phyloP scores from a whole-genome alignment of 1,140 invertebrate species.

The Drosophila aff. region DNA sequence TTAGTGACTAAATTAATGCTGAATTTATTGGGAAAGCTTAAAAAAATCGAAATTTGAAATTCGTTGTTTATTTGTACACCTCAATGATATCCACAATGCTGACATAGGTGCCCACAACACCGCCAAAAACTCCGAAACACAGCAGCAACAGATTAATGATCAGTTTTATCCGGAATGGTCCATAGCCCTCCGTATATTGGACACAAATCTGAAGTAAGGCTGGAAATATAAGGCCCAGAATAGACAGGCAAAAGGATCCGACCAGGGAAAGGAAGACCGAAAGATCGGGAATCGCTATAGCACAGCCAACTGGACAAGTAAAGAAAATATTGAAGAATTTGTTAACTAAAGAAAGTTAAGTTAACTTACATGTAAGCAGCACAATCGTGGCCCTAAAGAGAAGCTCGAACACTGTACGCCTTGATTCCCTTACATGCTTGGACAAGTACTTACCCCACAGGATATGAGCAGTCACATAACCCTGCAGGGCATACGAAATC shows the following conservation, averaged over 20 bases:
- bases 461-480: slow-evolving; percentile 96
- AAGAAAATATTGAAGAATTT: neutral
- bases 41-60: slow-evolving; percentile 9
- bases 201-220: slow-evolving; percentile 89
- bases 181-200: slow-evolving; percentile 75
- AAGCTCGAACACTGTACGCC: slow-evolving; percentile 87
- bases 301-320: slow-evolving; percentile 88
- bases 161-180: slow-evolving; percentile 85
- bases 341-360: neutral
- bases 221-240: slow-evolving; percentile 96
- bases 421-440: slow-evolving; percentile 86
- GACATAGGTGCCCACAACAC: slow-evolving; percentile 90
- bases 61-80: slow-evolving; percentile 41
- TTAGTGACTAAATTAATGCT: slow-evolving; percentile 4
- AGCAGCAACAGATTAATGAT: slow-evolving; percentile 88
- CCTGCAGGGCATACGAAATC: slow-evolving; percentile 96
- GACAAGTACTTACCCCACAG: slow-evolving; percentile 92
- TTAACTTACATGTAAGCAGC: slow-evolving; percentile 89
- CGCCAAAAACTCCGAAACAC: slow-evolving; percentile 88
- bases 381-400: slow-evolving; percentile 88
- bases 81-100: slow-evolving; percentile 88
- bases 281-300: slow-evolving; percentile 93
- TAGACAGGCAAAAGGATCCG: slow-evolving; percentile 94
- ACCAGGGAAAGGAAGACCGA: slow-evolving; percentile 97
- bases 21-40: slow-evolving; percentile 14